Evolutionary conservation across 2,888 invertebrate species (phyloP), one percentile per base, ranked within the genome.

Genomic region (Dasysyrphus albostriatus): DNA sequence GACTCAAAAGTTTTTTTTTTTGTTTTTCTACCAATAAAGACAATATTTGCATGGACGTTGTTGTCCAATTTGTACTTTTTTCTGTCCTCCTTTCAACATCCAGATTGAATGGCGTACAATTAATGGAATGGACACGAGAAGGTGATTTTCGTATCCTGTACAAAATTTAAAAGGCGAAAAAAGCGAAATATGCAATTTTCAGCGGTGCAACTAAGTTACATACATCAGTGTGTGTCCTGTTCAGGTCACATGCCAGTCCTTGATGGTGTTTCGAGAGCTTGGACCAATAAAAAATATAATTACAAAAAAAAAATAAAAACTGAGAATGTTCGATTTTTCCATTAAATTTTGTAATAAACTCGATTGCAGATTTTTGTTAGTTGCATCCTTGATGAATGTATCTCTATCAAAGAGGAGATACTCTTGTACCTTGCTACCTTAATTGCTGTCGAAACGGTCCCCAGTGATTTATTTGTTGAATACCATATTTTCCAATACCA

Each of bases 281-380:
- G 16, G 14, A 8, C 1, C 29, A 54, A 24, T 16, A 7, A 16
- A 47, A 37, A 58, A 37, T 24, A 32, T 32, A n/a, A n/a, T 14
- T 12, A 29, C 32, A 49, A 65, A n/a, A 29, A 32, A 32, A 34
- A 14, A 49, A 67, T 9, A 10, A 67, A 24, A 8, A 49, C 14
- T 4, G 16, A 69, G 29, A 58, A 24, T 56, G 42, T 49, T 67
- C 54, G 3, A 47, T 70, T 82, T 65, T 85, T 82, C 67, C 59
- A 85, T 85, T 85, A 77, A 76, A 75, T 81, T 80, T 69, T 56
- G 73, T 67, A 74, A 80, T 59, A 80, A 80, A 76, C 70, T 70
- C 37, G 70, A 76, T 81, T 80, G 70, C 34, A 69, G 49, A 39
- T 58, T 49, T 54, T 49, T 54, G 61, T 24, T 39, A 39, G 16